A percentile compares a stretch with the other conserved stretches of the same genome.
phyloP scores from a whole-genome alignment of 1,140 invertebrate genomes.

The Scaptomyza montana region DNA sequence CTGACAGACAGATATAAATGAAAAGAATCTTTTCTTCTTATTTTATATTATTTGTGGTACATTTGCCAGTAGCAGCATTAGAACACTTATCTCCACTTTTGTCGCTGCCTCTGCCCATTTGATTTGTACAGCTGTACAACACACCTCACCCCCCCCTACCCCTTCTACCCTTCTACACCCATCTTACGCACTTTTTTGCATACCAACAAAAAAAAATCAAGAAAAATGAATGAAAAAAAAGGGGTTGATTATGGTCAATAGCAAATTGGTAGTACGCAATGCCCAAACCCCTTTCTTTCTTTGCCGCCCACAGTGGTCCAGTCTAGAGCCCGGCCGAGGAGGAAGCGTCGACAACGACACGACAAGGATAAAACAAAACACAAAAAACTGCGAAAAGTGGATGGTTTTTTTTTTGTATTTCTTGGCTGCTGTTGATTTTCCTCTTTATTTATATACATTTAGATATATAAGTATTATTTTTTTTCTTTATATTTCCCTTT shows the following conservation, averaged over 20 bases:
- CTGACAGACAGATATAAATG: too few relatives aligned
- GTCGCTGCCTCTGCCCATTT: constrained; percentile 6
- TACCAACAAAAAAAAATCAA: constrained; percentile 43
- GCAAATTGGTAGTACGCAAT: constrained; percentile 72
- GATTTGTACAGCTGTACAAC: constrained; percentile 27
- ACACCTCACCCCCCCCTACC: not conserved
- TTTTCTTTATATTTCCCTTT: constrained; percentile 31
- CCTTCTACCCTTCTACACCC: constrained; percentile 7
- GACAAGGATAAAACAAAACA: constrained; percentile 51
- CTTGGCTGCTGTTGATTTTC: constrained; percentile 61
- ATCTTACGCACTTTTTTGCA: constrained; percentile 74
- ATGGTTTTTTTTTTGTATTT: constrained; percentile 61
- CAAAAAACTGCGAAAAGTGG: constrained; percentile 70
- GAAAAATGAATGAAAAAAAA: constrained; percentile 51
- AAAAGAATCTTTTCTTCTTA: too few relatives aligned
- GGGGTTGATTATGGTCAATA: constrained; percentile 82
- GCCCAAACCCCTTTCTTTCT: not conserved
- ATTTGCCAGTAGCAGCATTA: constrained; percentile 7
- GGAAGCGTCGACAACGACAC: constrained; percentile 45
- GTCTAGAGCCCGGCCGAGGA: constrained; percentile 3
- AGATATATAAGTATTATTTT: constrained; percentile 13
- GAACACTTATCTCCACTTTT: constrained; percentile 1
- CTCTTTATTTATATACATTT: constrained; percentile 42
- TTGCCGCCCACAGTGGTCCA: constrained; percentile 34
- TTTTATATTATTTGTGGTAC: not conserved